These are phyloP conservation scores for Mionectes macconnelli DNA, from an alignment of 2,113 vertebrate genomes.

Conservation along the genomic window DNA sequence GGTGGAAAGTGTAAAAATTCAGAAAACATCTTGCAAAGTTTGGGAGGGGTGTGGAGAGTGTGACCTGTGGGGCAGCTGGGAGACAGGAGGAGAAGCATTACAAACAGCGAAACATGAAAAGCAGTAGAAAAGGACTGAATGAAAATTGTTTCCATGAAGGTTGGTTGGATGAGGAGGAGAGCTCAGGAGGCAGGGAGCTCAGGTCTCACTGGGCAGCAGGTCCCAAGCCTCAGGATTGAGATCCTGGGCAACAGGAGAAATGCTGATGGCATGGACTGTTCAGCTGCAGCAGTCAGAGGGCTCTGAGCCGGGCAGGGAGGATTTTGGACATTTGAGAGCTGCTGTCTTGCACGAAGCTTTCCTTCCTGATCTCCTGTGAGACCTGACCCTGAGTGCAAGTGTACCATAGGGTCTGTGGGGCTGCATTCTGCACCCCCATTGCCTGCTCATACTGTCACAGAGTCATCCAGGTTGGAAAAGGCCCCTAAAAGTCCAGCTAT, in stretches of 20 bases:
- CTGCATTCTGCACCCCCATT: neutral
- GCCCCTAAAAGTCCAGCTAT: neutral
- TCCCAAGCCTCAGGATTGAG: accelerated
- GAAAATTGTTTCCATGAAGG: neutral
- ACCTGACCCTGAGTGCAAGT: accelerated
- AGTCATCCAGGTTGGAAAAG: neutral
- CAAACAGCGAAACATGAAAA: neutral
- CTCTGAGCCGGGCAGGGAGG: neutral
- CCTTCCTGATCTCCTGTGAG: neutral
- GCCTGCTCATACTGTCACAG: accelerated
- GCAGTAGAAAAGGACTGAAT: neutral
- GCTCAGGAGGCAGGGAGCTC: neutral
- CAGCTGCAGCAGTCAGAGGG: neutral
- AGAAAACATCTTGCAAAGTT: neutral
- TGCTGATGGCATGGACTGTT: accelerated
- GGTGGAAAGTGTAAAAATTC: neutral
- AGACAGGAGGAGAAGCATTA: neutral
- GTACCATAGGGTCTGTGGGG: accelerated
- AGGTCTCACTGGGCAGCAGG: neutral
- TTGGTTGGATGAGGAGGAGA: neutral
- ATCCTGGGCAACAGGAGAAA: neutral
- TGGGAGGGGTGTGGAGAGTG: neutral
- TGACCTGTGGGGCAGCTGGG: neutral
- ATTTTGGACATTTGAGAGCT: neutral
- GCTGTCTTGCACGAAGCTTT: accelerated